Conservation (phyloP, 2,888 invertebrate genomes). For the Anoplius nigerrimus region DNA sequence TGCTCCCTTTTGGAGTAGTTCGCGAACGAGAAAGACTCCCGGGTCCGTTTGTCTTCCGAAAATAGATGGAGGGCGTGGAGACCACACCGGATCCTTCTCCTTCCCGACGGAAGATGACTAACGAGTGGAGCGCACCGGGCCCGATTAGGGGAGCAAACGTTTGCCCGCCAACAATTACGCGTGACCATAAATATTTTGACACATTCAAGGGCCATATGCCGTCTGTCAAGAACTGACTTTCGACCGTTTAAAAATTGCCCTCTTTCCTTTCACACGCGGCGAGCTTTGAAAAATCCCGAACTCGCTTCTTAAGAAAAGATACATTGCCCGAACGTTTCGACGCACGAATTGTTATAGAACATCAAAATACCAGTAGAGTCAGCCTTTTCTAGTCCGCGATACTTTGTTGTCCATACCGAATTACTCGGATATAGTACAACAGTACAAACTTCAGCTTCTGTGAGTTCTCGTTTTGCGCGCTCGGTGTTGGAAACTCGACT, state of each 20-base stretch:
- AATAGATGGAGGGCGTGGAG: slow-evolving; percentile 2
- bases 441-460: no score
- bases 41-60: not conserved
- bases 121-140: not conserved
- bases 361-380: no score
- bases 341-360: no score
- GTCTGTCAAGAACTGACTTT: slow-evolving; percentile 12
- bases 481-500: no score
- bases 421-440: no score
- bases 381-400: no score
- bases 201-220: slow-evolving; percentile 6
- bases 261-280: not conserved
- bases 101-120: slow-evolving; percentile 4
- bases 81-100: slow-evolving; percentile 7
- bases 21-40: no score
- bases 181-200: slow-evolving; percentile 28
- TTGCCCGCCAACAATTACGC: slow-evolving; percentile 17
- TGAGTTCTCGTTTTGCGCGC: no score
- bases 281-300: not conserved
- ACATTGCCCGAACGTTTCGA: not conserved
- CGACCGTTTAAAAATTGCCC: not conserved
- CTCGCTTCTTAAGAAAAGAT: slow-evolving; percentile 1
- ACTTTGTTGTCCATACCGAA: no score
- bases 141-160: slow-evolving; percentile 5
- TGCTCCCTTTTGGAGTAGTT: no score